Percentiles rank a stretch among this genome's conserved stretches.
Conservation (phyloP, 2,888 invertebrate genomes). For the Seira ritae region DNA sequence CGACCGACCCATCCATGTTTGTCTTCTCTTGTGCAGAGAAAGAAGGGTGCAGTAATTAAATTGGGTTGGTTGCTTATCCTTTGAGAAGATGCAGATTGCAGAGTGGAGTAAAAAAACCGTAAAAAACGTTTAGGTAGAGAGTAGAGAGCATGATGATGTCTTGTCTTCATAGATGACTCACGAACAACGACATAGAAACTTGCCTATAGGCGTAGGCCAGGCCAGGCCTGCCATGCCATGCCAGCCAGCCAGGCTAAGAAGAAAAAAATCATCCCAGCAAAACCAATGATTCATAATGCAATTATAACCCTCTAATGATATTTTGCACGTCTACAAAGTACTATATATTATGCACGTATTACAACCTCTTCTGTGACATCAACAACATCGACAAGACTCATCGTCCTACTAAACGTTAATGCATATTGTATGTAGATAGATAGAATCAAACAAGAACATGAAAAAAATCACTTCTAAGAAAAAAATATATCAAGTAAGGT, state of each 20-base stretch:
- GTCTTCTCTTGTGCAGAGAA: slow-evolving; percentile 11
- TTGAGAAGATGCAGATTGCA: background rate
- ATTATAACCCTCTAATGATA: background rate
- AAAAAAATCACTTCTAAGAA: background rate
- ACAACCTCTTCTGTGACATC: too few species aligned
- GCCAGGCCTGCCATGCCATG: too few species aligned
- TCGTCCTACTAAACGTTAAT: background rate
- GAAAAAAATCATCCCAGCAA: background rate
- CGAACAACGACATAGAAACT: background rate
- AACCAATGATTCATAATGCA: slow-evolving; percentile 7
- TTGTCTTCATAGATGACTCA: background rate
- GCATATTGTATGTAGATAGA: background rate
- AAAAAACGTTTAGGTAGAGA: background rate
- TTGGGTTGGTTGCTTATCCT: slow-evolving; percentile 23
- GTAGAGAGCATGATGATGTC: background rate
- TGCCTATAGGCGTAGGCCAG: background rate
- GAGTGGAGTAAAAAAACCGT: background rate
- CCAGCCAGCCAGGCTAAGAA: too few species aligned
- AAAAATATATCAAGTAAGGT: slow-evolving; percentile 5
- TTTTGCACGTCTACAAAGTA: background rate
- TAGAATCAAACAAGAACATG: background rate
- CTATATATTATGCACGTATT: background rate
- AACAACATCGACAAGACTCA: background rate
- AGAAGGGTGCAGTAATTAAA: slow-evolving; percentile 55
- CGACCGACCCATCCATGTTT: slow-evolving; percentile 7